Evolutionary conservation across 2,888 invertebrate species (phyloP).

Genomic region (Auanema sp.): DNA sequence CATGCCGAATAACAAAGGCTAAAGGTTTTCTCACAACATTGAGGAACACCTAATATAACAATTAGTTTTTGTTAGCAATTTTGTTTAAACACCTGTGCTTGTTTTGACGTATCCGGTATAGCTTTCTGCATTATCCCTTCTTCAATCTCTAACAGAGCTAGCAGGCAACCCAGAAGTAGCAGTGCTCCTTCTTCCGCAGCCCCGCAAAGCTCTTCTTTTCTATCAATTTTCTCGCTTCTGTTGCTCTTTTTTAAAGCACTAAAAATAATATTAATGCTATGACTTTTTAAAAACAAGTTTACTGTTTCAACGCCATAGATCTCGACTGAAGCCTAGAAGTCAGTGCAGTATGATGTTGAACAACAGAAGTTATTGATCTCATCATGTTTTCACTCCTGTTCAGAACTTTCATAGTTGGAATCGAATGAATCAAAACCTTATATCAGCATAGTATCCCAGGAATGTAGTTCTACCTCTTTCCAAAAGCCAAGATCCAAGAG

Average conservation of each 20-base stretch:
- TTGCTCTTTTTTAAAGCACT: slow-evolving; percentile 13
- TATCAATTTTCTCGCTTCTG: not conserved
- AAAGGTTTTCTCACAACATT: slow-evolving; percentile 41
- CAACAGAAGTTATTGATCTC: slow-evolving; percentile 29
- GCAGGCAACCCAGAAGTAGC: slow-evolving; percentile 31
- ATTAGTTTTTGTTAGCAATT: not conserved
- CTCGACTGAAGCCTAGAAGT: not conserved
- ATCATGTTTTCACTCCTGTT: slow-evolving; percentile 32
- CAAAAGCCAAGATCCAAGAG: slow-evolving; percentile 45
- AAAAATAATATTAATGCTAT: not conserved
- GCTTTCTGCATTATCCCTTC: slow-evolving; percentile 37
- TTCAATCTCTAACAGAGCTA: slow-evolving; percentile 35
- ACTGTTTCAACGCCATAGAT: slow-evolving; percentile 6
- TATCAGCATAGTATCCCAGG: slow-evolving; percentile 37
- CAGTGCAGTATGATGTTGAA: slow-evolving; percentile 22
- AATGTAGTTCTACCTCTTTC: slow-evolving; percentile 35
- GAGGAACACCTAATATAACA: slow-evolving; percentile 35
- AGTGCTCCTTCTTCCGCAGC: slow-evolving; percentile 30
- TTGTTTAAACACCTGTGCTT: slow-evolving; percentile 29
- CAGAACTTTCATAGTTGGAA: slow-evolving; percentile 1
- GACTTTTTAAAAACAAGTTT: not conserved
- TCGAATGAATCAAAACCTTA: slow-evolving; percentile 18
- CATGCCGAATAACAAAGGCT: slow-evolving; percentile 28
- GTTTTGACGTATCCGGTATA: slow-evolving; percentile 38
- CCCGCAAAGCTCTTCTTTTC: slow-evolving; percentile 18